These are phyloP conservation scores for Drosophila monieri DNA, from an alignment of 2,888 invertebrate genomes.

Conservation along the genomic window DNA sequence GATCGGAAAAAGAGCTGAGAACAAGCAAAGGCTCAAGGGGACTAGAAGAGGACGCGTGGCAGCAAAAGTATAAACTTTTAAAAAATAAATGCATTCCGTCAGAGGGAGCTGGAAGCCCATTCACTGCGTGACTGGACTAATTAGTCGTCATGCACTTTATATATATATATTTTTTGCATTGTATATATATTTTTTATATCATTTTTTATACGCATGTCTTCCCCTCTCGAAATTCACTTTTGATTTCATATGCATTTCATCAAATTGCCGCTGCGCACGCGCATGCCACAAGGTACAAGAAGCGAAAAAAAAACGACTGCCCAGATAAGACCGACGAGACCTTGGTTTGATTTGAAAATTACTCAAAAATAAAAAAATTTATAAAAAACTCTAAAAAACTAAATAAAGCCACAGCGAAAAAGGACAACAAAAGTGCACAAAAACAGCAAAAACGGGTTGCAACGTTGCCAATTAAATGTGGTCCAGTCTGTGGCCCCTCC, in stretches of 20 bases:
- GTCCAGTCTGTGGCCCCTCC: conserved; percentile 44
- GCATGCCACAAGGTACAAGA: conserved; percentile 53
- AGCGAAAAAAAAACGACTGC: conserved; percentile 20
- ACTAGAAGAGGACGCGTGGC: conserved; percentile 37
- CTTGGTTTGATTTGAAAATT: conserved; percentile 75
- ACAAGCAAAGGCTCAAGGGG: conserved; percentile 5
- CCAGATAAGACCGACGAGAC: conserved; percentile 56
- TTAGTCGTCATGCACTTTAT: conserved; percentile 42
- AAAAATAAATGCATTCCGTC: conserved; percentile 36
- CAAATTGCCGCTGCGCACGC: conserved; percentile 80
- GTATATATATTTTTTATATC: neutral
- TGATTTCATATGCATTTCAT: conserved; percentile 79
- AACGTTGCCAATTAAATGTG: conserved; percentile 60
- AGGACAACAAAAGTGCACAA: conserved; percentile 23
- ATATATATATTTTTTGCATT: neutral
- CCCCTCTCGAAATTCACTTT: conserved; percentile 73
- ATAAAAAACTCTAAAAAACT: conserved; percentile 27
- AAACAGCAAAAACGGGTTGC: conserved; percentile 36
- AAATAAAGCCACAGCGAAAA: conserved; percentile 3
- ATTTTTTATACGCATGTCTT: conserved; percentile 9
- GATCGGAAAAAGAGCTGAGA: conserved; percentile 27
- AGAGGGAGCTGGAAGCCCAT: conserved; percentile 25
- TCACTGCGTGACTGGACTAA: conserved; percentile 69
- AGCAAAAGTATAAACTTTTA: neutral
- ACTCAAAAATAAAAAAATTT: conserved; percentile 45